Conservation (phyloP, 2,797 vertebrate genomes). For the Clarias platycephalus region DNA sequence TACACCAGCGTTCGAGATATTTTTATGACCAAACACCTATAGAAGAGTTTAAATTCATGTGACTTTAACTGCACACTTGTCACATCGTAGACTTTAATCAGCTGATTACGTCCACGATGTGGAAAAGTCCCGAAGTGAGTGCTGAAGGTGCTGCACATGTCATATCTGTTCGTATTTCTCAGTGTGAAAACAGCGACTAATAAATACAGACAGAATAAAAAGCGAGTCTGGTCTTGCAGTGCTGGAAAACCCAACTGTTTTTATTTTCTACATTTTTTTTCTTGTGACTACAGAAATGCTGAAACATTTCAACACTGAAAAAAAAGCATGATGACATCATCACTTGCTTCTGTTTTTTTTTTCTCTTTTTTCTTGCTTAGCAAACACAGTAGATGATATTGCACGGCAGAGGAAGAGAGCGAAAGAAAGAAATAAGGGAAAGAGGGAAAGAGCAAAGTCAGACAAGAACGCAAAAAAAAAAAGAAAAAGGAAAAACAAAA, state of each 20-base stretch:
- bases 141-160: not conserved
- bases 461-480: not conserved
- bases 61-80: not conserved
- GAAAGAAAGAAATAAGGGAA: conserved; percentile 82
- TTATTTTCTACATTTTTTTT: conserved; percentile 94
- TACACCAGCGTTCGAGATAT: not conserved
- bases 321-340: conserved; percentile 93
- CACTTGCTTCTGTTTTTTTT: conserved; percentile 82
- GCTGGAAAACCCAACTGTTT: conserved; percentile 98
- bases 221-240: conserved; percentile 80
- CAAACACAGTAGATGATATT: conserved; percentile 99
- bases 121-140: not conserved
- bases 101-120: not conserved
- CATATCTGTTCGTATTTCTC: not conserved
- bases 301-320: conserved; percentile 98
- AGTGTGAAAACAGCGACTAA: not conserved
- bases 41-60: not conserved
- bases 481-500: conserved; percentile 13
- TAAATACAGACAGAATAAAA: conserved; percentile 34
- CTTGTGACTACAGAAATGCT: conserved; percentile 93
- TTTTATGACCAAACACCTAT: not conserved
- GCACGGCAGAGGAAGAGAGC: conserved; percentile 81
- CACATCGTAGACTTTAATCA: not conserved
- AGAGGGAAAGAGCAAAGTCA: conserved; percentile 77
- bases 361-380: conserved; percentile 84